Base-by-base conservation (phyloP, 2,113 vertebrate genomes). In the Lophotis ruficrista region DNA sequence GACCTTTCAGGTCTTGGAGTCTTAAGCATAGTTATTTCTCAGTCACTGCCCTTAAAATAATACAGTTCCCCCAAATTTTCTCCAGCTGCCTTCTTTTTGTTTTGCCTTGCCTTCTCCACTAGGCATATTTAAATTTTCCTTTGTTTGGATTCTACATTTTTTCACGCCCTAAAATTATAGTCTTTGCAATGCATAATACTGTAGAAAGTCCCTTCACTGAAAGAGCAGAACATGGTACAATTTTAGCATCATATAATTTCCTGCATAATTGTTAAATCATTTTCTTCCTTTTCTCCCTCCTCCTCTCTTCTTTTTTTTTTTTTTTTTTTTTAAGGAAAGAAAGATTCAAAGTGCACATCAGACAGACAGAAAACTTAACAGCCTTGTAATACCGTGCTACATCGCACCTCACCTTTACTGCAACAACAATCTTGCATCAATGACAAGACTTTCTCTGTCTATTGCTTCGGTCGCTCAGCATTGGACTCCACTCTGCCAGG, bases 241-340 rank as follows among this genome's bases (percentile, higher is more conserved):
- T 98, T 98, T 98, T 98, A 98, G 98, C 97, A 98, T 98, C 98
- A 95, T 97, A 97, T 97, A 97, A 98, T 98, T 98, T 98, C 97
- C 97, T 57, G 72, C 91, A 96, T 97, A 97, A 98, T 97, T 97
- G 98, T 98, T 98, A 97, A 98, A 98, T 97, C 43, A 96, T 97
- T 97, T 97, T 98, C 97, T 95, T 97, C 94, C 94, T 97, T 96
- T 96, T 96, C 86, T 85, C 92, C 93, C 94, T 97, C 91, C 92
- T 65, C 83, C 85, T 95, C 85, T 93, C 22, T 72, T 77, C 33
- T 50, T n/a, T 25, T 73, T 30, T 50, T 65, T 70, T 37, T 90
- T 61, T 78, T 56, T 76, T 43, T 48, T 54, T 86, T 73, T 73
- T 70, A 90, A 95, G 79, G 66, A 71, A 91, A 66, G 48, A 80